Base-by-base conservation (phyloP, 1,140 invertebrate genomes). In the Heliothis virescens region DNA sequence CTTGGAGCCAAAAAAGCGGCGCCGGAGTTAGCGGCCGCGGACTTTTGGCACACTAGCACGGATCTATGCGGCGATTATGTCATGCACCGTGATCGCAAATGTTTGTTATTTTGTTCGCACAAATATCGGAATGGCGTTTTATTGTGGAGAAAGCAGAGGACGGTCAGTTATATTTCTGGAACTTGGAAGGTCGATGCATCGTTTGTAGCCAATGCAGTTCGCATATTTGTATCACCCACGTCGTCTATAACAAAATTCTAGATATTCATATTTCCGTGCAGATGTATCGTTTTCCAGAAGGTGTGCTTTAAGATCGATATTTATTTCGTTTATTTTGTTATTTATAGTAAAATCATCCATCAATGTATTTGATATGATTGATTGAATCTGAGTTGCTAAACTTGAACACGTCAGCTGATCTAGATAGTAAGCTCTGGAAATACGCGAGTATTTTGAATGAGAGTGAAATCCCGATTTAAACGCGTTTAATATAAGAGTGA, bases 21-120 rank as follows among this genome's bases (percentile, higher is more conserved):
- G 77, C 80, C 83, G 69, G 81, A 89, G 86, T 86, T 86, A 85
- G 87, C 84, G 84, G 82, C 81, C 80, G 85, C 85, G 79, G 77
- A 81, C 82, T 90, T 89, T 90, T 94, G 91, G 93, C 93, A 93
- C 90, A 87, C 73, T 89, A 79, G 86, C 86, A 87, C 89, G 93
- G 91, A 93, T 94, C 89, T 89, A 90, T 89, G 80, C 76, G 86
- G 91, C 85, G 92, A 93, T 94, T 94, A 93, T 94, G 93, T 94
- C 93, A 94, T 93, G 89, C 91, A 89, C 84, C 86, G 82, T 85
- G 83, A 87, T 89, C 87, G 84, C 81, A 82, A 85, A 82, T 81
- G 84, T 89, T 88, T 88, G 84, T 88, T 88, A 84, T 85, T 87
- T 86, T 79, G 84, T 86, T 77, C 26, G 48, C 78, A 67, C 80